Conservation (phyloP, 2,888 invertebrate species). For the Thecocarcelia acutangulata region DNA sequence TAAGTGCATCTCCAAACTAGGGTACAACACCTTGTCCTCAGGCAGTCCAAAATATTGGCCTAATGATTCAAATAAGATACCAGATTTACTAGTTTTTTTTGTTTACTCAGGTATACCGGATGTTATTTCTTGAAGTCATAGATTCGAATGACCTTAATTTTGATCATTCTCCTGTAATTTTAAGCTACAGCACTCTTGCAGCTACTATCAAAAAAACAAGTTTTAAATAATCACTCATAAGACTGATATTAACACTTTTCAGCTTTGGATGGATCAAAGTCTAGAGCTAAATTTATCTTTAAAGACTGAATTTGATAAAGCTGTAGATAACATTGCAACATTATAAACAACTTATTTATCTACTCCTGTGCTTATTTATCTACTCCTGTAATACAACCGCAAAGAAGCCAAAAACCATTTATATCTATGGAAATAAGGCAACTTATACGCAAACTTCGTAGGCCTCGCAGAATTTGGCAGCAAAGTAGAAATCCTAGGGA, state of each 20-base stretch:
- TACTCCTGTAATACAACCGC: slow-evolving; percentile 1
- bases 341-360: too few relatives aligned
- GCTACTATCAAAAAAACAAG: not conserved
- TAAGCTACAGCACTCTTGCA: slow-evolving; percentile 24
- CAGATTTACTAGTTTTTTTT: slow-evolving; percentile 55
- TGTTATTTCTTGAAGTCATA: slow-evolving; percentile 13
- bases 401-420: not conserved
- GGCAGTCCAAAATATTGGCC: slow-evolving; percentile 66
- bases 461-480: slow-evolving; percentile 14
- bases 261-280: slow-evolving; percentile 12
- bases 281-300: slow-evolving; percentile 6
- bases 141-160: slow-evolving; percentile 45
- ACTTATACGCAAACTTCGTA: not conserved
- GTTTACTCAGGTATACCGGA: slow-evolving; percentile 33
- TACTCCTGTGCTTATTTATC: slow-evolving; percentile 6
- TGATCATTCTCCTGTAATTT: slow-evolving; percentile 48
- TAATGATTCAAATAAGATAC: slow-evolving; percentile 38
- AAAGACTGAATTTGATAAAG: slow-evolving; percentile 9
- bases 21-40: too few relatives aligned
- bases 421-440: slow-evolving; percentile 7
- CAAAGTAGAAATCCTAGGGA: slow-evolving; percentile 22
- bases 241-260: slow-evolving; percentile 11
- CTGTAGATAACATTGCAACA: not conserved
- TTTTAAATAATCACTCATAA: not conserved
- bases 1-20: too few relatives aligned